Conservation (phyloP, 2,113 vertebrate genomes). For the Paraplagusia blochii region DNA sequence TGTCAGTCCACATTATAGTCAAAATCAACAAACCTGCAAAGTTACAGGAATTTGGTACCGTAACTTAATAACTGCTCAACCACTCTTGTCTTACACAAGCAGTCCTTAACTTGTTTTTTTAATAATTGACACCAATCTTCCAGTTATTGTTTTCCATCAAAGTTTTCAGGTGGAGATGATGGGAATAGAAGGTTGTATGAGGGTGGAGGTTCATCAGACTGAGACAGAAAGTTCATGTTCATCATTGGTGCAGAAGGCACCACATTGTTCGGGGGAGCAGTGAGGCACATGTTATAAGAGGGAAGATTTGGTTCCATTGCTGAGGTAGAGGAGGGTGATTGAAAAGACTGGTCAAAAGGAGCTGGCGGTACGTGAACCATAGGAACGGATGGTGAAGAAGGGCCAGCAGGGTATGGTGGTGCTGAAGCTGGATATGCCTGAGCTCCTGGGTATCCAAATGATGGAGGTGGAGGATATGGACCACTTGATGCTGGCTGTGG, state of each 20-base stretch:
- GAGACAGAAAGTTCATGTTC: constrained; percentile 60
- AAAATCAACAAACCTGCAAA: too few relatives aligned
- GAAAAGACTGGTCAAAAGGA: constrained; percentile 5
- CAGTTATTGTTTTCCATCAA: constrained; percentile 25
- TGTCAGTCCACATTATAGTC: too few relatives aligned
- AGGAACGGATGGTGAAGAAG: constrained; percentile 31
- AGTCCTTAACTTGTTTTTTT: too few relatives aligned
- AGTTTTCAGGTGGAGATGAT: constrained; percentile 2
- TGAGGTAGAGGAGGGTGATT: constrained; percentile 20
- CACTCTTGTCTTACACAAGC: too few relatives aligned
- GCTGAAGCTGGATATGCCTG: constrained; percentile 27
- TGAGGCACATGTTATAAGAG: constrained; percentile 5
- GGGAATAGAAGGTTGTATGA: constrained; percentile 57
- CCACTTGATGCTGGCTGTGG: background rate
- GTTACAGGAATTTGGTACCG: too few relatives aligned
- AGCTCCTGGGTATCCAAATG: constrained; percentile 20
- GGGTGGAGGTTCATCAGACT: constrained; percentile 52
- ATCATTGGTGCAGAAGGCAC: constrained; percentile 41
- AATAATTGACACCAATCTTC: too few relatives aligned
- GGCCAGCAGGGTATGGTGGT: constrained; percentile 19
- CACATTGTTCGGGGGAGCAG: constrained; percentile 25
- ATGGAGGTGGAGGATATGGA: constrained; percentile 23
- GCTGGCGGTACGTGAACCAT: constrained; percentile 47
- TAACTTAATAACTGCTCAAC: too few relatives aligned
- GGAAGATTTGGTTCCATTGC: background rate